These are phyloP conservation scores for Oreochromis spilurus DNA, from an alignment of 2,113 vertebrate species.

Conservation along the genomic window DNA sequence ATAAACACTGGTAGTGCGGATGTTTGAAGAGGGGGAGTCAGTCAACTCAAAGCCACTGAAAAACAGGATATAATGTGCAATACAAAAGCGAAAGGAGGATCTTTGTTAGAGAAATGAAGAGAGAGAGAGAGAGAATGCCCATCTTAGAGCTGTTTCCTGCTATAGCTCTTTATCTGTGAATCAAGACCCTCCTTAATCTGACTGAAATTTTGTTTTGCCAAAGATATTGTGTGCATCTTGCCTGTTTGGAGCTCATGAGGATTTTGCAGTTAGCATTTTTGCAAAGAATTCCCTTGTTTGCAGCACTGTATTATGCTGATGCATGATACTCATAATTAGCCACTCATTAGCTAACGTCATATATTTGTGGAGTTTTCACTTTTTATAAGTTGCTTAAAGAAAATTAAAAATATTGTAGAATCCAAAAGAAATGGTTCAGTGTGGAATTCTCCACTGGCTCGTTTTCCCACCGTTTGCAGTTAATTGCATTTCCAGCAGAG, in stretches of 20 bases:
- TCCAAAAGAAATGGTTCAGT: background rate
- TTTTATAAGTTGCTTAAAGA: background rate
- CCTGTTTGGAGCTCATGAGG: background rate
- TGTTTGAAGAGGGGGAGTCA: background rate
- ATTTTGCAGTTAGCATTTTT: background rate
- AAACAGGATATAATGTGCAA: background rate
- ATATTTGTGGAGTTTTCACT: background rate
- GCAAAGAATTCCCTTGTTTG: background rate
- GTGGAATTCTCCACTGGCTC: background rate
- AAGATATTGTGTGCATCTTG: background rate
- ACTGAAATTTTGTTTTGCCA: background rate
- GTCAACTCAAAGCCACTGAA: background rate
- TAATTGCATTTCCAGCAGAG: constrained; percentile 31
- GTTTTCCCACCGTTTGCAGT: background rate
- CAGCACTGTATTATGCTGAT: background rate
- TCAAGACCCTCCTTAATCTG: background rate
- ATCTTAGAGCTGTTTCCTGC: background rate
- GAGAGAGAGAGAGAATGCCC: background rate
- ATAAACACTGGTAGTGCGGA: constrained; percentile 11
- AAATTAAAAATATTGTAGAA: background rate
- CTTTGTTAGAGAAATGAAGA: background rate
- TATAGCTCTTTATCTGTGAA: background rate
- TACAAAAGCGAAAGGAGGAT: background rate
- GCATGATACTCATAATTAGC: background rate
- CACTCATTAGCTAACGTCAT: background rate